Base-by-base conservation (phyloP, 2,113 vertebrate genomes). In the Neolamprologus hecqui region DNA sequence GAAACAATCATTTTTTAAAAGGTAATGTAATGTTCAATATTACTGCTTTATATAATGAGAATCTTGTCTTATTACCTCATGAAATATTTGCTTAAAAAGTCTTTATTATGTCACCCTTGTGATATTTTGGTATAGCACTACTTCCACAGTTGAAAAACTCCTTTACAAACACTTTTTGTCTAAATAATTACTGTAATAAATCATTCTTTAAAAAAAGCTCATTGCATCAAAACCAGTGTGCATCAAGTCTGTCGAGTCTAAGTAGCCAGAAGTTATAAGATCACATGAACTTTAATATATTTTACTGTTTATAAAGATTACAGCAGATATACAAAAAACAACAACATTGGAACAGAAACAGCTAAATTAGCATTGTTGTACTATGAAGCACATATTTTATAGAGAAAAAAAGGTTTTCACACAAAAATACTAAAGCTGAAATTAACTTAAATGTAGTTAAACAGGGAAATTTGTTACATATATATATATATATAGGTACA, bases 291-390 rank as follows among this genome's bases (percentile, higher is more conserved):
- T 3, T 35, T 35, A n/a, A 65, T 65, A 65, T 35, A 65, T 65
- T 65, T 65, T n/a, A 35, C 31, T 65, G 5, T 35, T 65, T 65
- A 65, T 65, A 0, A 65, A 37, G 31, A 35, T 65, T 65, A n/a
- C 0, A 65, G 10, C 31, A 65, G 60, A 35, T 0, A 65, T 35
- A 2, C 0, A 19, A 33, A 65, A 35, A 65, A 35, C 1, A 12
- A 63, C 60, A 35, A 11, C 15, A 63, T 6, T 63, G 58, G 9
- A 63, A 63, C 26, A 33, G 28, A 63, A 35, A 63, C 9, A 2
- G 17, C 9, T 35, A 63, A 19, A 63, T 35, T 35, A 35, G 28
- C 17, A 35, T 35, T 63, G 17, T 63, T 63, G 58, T 63, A 63
- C 58, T 35, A 0, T 35, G 31, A 35, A 2, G 58, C 28, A 33